Conservation (phyloP, 2,888 invertebrate species). For the Tigriopus californicus region DNA sequence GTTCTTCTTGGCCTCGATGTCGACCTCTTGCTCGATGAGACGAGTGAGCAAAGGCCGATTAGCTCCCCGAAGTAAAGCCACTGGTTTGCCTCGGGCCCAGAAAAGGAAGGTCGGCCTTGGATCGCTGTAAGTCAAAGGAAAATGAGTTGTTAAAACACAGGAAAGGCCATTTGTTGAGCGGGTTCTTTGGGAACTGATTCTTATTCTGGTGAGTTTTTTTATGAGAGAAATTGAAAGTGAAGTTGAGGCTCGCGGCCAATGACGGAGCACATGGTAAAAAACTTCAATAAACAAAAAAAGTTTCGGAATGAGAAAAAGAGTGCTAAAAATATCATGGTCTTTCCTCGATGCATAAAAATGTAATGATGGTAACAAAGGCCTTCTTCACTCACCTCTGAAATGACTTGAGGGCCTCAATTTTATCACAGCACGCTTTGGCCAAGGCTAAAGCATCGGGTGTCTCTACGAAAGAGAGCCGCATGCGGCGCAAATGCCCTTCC, state of each 20-base stretch:
- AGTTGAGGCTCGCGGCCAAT: too few relatives aligned
- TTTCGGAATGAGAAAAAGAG: too few relatives aligned
- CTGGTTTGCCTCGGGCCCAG: not conserved
- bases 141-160: too few relatives aligned
- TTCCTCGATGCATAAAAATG: too few relatives aligned
- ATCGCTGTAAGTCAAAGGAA: not conserved
- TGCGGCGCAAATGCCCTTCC: not conserved
- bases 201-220: too few relatives aligned
- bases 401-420: not conserved
- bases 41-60: conserved; percentile 5
- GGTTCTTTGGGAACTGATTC: too few relatives aligned
- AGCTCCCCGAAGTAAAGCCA: not conserved
- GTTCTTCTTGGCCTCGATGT: not conserved
- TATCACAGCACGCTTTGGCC: conserved; percentile 7
- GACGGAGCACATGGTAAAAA: too few relatives aligned
- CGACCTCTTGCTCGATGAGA: not conserved
- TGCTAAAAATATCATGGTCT: too few relatives aligned
- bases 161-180: too few relatives aligned
- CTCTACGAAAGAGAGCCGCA: not conserved
- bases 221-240: too few relatives aligned
- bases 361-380: too few relatives aligned
- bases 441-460: not conserved
- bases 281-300: too few relatives aligned
- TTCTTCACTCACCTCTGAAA: not conserved
- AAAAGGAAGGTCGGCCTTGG: conserved; percentile 1